Evolutionary conservation across 2,797 vertebrate genomes (phyloP), one percentile per base, ranked within the genome.

Genomic region (Rhodeus uyekii): DNA sequence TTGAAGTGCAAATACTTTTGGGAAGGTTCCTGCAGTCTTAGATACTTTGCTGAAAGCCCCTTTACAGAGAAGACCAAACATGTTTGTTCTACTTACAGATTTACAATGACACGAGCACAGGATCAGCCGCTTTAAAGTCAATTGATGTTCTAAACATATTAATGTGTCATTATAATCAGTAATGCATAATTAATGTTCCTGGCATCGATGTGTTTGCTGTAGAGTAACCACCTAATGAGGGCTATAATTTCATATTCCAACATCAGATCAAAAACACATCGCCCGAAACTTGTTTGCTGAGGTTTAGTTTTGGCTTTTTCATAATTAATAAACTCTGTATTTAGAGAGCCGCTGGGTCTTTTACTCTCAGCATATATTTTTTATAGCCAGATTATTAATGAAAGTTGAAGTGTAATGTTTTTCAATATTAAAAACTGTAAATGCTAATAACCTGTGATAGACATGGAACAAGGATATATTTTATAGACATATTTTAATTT

Each of bases 1-100:
- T 73, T 85, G 61, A 83, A 80, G 44, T 83, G 77, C 48, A 53
- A 73, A 67, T 83, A 55, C 58, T 73, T 58, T 14, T 63, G 48
- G 44, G 27, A 76, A 53, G 42, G 29, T 27, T 42, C 16, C 8
- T 34, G 36, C 18, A 14, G 64, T 64, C 53, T 72, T 73, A n/a
- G 24, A 44, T 5, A 67, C 24, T 46, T 50, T 19, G 24, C 13
- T 67, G 36, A 77, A 36, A 77, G 27, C 18, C 10, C 0, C 61
- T 34, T 16, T 8, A 68, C 36, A 55, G 29, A 36, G 32, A 74
- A 29, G 18, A 24, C 38, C 60, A 65, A 36, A 27, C 76, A 65
- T n/a, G 44, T 65, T 63, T 46, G 76, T 78, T 48, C 24, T 38
- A 5, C 60, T 36, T 65, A 22, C 55, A 61, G 7, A 50, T 36